Evolutionary conservation across 2,113 vertebrate species (phyloP), one percentile per base, ranked within the genome.

Genomic region (Muscicapa adusta): DNA sequence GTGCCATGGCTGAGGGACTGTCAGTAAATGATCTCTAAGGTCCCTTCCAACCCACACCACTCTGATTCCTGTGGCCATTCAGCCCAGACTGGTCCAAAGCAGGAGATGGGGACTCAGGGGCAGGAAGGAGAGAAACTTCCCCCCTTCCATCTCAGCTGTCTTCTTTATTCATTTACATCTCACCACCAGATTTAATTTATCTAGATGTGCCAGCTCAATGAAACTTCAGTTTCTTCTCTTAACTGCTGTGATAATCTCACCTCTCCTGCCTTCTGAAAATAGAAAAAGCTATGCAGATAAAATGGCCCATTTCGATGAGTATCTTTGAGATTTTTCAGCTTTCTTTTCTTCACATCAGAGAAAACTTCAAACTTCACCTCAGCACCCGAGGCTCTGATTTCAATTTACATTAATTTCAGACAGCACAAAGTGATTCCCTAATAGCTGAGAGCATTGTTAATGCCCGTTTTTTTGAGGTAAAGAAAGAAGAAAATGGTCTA

Each of bases 351-450:
- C 74, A 60, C 63, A 45, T 91, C 82, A 28, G 8, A 84, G 78
- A 56, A 84, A 90, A 90, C 60, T 93, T 88, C 67, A 93, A 88
- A 93, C 43, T 89, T 91, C 70, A 70, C 78, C 74, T 83, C 48
- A 51, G 56, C 79, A 88, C 48, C 68, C 15, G 63, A 83, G 83
- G 72, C 10, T 1, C 51, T 85, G 75, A 70, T 91, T 95, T 94
- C 84, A 91, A 81, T 95, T 93, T 94, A 93, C 75, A 78, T 94
- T 86, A 31, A 84, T 94, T 93, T 93, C 75, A 84, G 88, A 80
- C 31, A 79, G n/a, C 66, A 76, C 66, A 63, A 77, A 93, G 67
- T 34, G 40, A 86, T 83, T 90, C n/a, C 43, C n/a, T 83, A 83
- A 85, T 83, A 92, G 61, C 48, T 50, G 31, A 74, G 23, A 91